Evolutionary conservation across 2,797 vertebrate species (phyloP), one percentile per base, ranked within the genome.

Genomic region (Chrysocyon brachyurus): DNA sequence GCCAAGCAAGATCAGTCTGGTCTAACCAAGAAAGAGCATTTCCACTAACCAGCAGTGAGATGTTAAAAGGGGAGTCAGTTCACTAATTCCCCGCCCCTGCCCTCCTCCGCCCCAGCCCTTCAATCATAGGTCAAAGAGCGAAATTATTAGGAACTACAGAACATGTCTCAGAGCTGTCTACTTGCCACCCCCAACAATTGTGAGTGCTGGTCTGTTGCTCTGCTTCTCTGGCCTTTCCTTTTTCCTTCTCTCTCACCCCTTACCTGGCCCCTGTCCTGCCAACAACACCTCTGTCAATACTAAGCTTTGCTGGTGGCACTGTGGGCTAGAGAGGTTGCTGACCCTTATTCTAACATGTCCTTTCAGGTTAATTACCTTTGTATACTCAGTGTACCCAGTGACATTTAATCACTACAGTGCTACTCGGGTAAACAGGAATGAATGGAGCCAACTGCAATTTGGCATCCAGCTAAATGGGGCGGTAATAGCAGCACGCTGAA

Each of bases 321-420:
- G 49, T 2, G 31, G 96, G 96, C 94, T 97, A 87, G 92, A 97
- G 96, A 97, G 97, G 96, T 88, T 97, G 85, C 85, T 98, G 98
- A 98, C 96, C 97, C 95, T 97, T 97, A 97, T 97, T 97, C 96
- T 96, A 95, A 95, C 96, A 94, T 73, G 96, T 98, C 92, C 96
- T 91, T 98, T 95, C 87, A 95, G 97, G 97, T 97, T 98, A 98
- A 98, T 98, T 97, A 97, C 96, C 98, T 97, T 93, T 96, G 96
- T 98, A 97, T 97, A 96, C 95, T 97, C 6, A 6, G 88, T 96
- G 94, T 98, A 88, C 96, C 96, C 96, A 26, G 94, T 97, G 98
- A 97, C 97, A 98, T 97, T 98, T 98, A 97, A 98, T 98, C 97
- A 98, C 95, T 97, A 95, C 56, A 90, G 85, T 2, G 10, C 94